Percentiles rank a stretch among this genome's conserved stretches.
Conservation (phyloP, 1,140 invertebrate species). For the Heliconius melpomene region DNA sequence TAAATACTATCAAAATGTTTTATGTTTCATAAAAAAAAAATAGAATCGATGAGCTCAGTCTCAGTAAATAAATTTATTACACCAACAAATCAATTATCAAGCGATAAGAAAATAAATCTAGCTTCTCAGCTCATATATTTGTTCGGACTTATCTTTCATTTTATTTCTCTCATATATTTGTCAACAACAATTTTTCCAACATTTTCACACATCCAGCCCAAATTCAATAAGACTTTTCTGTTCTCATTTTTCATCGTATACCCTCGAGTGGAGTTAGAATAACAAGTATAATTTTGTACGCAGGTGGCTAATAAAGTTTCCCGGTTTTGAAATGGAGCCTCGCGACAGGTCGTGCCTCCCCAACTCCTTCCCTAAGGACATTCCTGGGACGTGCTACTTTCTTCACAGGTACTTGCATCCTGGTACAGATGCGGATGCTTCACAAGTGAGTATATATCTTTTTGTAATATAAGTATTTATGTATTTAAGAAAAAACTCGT, state of each 20-base stretch:
- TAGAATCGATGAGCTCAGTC: too few species aligned
- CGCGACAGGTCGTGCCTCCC: slow-evolving; percentile 90
- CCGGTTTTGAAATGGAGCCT: slow-evolving; percentile 89
- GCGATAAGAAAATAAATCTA: too few species aligned
- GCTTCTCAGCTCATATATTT: too few species aligned
- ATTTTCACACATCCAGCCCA: not conserved
- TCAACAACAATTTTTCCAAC: not conserved
- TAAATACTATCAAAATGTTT: too few species aligned
- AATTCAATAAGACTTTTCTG: not conserved
- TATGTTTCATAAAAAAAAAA: too few species aligned
- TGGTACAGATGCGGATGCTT: slow-evolving; percentile 80
- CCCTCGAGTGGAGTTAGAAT: slow-evolving; percentile 18
- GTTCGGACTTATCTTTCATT: not conserved
- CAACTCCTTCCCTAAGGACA: slow-evolving; percentile 90
- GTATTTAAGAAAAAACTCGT: too few species aligned
- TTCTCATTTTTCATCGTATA: slow-evolving; percentile 11
- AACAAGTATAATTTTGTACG: slow-evolving; percentile 43
- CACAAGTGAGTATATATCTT: slow-evolving; percentile 72
- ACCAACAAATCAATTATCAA: too few species aligned
- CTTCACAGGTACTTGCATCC: slow-evolving; percentile 90
- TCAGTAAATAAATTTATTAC: too few species aligned
- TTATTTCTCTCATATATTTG: not conserved
- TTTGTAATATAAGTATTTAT: not conserved
- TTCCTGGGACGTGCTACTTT: slow-evolving; percentile 92
- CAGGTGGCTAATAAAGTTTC: slow-evolving; percentile 88